Evolutionary conservation across 2,113 vertebrate species (phyloP).

Genomic region (Heptranchias perlo): DNA sequence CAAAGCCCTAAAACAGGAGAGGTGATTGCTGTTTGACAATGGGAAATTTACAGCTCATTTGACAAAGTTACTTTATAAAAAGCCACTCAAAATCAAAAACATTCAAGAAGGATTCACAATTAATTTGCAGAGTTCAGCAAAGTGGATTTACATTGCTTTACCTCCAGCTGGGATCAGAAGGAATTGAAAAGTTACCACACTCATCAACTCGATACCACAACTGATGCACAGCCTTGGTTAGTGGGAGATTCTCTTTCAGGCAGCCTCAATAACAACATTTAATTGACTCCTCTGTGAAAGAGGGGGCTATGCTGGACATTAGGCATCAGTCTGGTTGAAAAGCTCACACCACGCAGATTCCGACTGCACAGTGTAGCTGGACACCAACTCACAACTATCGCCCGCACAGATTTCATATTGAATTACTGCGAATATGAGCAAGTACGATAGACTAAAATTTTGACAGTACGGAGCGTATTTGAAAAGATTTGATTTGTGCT

Average conservation of each 20-base stretch:
- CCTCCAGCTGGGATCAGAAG: neutral
- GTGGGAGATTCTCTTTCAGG: neutral
- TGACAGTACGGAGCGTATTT: neutral
- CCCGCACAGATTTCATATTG: neutral
- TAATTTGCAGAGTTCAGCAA: neutral
- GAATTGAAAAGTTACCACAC: neutral
- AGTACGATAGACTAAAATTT: neutral
- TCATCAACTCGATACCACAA: neutral
- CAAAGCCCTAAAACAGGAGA: neutral
- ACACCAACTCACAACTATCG: neutral
- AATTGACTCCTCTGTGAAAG: neutral
- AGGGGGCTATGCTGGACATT: neutral
- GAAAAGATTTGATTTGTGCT: neutral
- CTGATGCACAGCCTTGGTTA: neutral
- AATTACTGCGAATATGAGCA: neutral
- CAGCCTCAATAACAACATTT: neutral
- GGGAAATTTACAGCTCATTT: neutral
- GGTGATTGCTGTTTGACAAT: neutral
- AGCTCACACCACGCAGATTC: neutral
- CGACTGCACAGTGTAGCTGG: neutral
- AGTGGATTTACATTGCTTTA: neutral
- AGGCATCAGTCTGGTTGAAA: neutral
- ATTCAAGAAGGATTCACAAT: neutral
- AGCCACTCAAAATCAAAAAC: neutral
- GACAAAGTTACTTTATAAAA: neutral